Evolutionary conservation across 2,888 invertebrate species (phyloP).

Genomic region (Acanthoscelides obtectus): DNA sequence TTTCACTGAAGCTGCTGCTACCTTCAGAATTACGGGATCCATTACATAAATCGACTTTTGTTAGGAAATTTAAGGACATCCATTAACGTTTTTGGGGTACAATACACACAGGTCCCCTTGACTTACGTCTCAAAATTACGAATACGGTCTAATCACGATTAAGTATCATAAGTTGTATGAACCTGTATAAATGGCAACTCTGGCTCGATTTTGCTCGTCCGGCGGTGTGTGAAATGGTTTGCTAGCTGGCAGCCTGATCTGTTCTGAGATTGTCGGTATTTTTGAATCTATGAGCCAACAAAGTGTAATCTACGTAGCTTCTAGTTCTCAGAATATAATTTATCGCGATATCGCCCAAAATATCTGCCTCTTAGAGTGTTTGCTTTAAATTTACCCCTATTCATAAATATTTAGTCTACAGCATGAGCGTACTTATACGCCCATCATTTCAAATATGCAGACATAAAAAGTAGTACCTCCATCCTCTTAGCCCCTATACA

Average conservation of each 20-base stretch:
- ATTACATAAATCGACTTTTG: conserved; percentile 32
- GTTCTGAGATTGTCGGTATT: too few species aligned
- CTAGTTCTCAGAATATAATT: too few species aligned
- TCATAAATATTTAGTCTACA: background rate
- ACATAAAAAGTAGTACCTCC: background rate
- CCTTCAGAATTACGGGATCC: conserved; percentile 30
- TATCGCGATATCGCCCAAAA: too few species aligned
- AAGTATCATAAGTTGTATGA: too few species aligned
- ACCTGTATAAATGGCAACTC: too few species aligned
- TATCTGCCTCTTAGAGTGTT: background rate
- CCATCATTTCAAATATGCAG: background rate
- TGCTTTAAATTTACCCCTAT: background rate
- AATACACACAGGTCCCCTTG: background rate
- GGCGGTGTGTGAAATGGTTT: too few species aligned
- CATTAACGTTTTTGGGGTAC: background rate
- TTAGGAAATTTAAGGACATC: background rate
- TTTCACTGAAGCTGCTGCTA: conserved; percentile 28
- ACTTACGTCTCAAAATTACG: background rate
- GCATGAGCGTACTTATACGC: background rate
- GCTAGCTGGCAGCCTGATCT: too few species aligned
- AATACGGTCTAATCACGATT: too few species aligned
- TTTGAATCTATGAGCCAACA: too few species aligned
- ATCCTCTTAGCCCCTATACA: background rate
- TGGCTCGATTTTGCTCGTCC: too few species aligned
- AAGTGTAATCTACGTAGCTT: too few species aligned